Evolutionary conservation across 2,113 vertebrate genomes (phyloP), one percentile per base, ranked within the genome.

Genomic region (Danio rerio): DNA sequence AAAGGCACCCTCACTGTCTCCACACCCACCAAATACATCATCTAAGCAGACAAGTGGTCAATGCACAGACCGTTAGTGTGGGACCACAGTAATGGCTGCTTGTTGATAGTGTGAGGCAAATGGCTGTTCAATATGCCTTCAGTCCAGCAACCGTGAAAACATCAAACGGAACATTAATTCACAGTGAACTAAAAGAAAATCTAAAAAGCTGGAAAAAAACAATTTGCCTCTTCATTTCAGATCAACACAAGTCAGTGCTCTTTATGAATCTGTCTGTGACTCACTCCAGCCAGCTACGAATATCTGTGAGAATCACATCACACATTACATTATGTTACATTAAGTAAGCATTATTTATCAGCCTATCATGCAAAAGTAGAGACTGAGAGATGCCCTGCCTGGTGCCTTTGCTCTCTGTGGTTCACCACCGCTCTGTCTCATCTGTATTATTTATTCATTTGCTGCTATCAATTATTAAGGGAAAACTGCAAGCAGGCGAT

Each of bases 281-380:
- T 66, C 59, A 31, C 50, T 65, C 11, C n/a, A 73, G 45, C 49
- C 61, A 74, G 52, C 43, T 61, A 47, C 6, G 10, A 65, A 63
- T 31, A 81, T 59, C 55, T 74, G 31, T 76, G 50, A 49, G 42
- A 82, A 73, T 68, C 61, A 21, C 18, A 21, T 61, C 56, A 76
- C 55, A 75, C 49, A 52, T 52, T 52, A 11, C 56, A 59, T 59
- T 55, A 53, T 49, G 55, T 70, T 65, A 81, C 74, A 45, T 72
- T 65, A 78, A 59, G 52, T 63, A 85, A 82, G 68, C 75, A 82
- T 73, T 72, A 85, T 85, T 82, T 82, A 82, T 62, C 42, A 79
- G 75, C n/a, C 56, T 45, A 79, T 55, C 61, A 63, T 72, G 18
- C 31, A 55, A 63, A 63, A 71, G 52, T n/a, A 81, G 49, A 78